Percentiles rank a stretch among this genome's conserved stretches.
Conservation (phyloP, 1,140 invertebrate genomes). For the Drosophila bocki region DNA sequence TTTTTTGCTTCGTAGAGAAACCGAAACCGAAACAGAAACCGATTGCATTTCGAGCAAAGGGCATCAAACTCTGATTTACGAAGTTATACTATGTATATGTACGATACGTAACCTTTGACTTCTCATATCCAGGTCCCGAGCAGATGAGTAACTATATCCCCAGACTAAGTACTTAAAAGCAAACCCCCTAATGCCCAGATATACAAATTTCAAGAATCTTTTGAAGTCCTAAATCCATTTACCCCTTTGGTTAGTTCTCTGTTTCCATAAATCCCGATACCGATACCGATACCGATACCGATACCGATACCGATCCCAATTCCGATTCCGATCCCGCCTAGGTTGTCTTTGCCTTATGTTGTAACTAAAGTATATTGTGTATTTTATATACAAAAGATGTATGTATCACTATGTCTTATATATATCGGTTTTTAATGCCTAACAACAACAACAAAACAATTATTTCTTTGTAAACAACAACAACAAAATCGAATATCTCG, state of each 20-base stretch:
- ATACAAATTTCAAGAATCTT: neutral
- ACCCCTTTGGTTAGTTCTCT: constrained; percentile 1
- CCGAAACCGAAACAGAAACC: constrained; percentile 35
- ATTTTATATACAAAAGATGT: constrained; percentile 74
- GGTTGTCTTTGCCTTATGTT: constrained; percentile 81
- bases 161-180: constrained; percentile 70
- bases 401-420: constrained; percentile 70
- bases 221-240: neutral
- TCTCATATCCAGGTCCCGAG: constrained; percentile 37
- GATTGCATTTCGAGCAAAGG: constrained; percentile 54
- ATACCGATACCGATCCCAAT: neutral
- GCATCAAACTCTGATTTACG: constrained; percentile 51
- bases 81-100: constrained; percentile 40
- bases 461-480: constrained; percentile 68
- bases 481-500: constrained; percentile 80
- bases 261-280: neutral
- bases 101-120: constrained; percentile 30
- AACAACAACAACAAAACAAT: constrained; percentile 27
- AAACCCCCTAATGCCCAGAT: constrained; percentile 26
- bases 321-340: constrained; percentile 54
- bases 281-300: neutral
- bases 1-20: constrained; percentile 57
- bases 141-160: constrained; percentile 38
- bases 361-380: constrained; percentile 74
- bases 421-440: constrained; percentile 21